Evolutionary conservation across 2,797 vertebrate species (phyloP).

Genomic region (Kryptopterus vitreolus): DNA sequence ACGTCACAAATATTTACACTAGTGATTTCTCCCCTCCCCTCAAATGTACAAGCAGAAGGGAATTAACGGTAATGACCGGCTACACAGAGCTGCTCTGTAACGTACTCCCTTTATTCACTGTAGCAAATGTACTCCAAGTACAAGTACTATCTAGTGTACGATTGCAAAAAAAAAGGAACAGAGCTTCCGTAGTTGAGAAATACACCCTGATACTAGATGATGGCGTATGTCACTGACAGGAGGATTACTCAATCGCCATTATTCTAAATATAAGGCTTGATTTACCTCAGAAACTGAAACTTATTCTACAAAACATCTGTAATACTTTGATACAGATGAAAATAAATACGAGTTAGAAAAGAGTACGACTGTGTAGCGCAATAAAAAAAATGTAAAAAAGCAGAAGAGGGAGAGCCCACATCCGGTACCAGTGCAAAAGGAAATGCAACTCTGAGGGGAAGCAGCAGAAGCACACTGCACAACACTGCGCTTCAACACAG

Average conservation of each 20-base stretch:
- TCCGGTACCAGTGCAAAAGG: constrained; percentile 65
- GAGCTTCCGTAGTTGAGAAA: too few species aligned
- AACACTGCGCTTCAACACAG: constrained; percentile 24
- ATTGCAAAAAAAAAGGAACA: too few species aligned
- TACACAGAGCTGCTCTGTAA: neutral
- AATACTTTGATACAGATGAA: constrained; percentile 40
- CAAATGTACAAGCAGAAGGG: neutral
- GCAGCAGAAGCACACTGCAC: constrained; percentile 47
- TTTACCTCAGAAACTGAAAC: constrained; percentile 54
- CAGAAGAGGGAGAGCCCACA: constrained; percentile 66
- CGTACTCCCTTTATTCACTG: neutral
- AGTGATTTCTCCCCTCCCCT: too few species aligned
- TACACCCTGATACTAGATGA: too few species aligned
- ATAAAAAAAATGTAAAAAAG: constrained; percentile 38
- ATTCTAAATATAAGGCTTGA: neutral
- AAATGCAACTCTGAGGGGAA: constrained; percentile 60
- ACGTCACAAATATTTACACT: neutral
- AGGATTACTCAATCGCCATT: neutral
- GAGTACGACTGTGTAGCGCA: constrained; percentile 18
- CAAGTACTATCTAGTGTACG: neutral
- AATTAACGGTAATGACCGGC: neutral
- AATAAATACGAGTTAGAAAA: constrained; percentile 48
- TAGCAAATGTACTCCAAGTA: neutral
- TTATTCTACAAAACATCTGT: constrained; percentile 65
- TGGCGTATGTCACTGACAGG: neutral